These are phyloP conservation scores for Drosophila peninsularis DNA, from an alignment of 2,888 invertebrate species.

Conservation along the genomic window DNA sequence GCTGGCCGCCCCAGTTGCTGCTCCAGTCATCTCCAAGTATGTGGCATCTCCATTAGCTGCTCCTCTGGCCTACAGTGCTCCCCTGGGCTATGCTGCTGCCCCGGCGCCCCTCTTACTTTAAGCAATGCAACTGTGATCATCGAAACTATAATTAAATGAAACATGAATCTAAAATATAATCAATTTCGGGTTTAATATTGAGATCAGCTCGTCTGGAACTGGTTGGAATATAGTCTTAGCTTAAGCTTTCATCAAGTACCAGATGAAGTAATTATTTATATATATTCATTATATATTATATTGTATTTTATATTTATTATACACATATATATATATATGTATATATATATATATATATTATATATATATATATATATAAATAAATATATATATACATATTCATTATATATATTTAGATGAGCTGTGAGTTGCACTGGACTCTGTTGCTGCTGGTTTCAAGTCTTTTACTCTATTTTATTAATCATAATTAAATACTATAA, in stretches of 20 bases:
- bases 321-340: no score
- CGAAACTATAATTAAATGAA: not conserved
- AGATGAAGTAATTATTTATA: not conserved
- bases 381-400: no score
- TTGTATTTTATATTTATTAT: no score
- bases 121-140: not conserved
- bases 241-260: no score
- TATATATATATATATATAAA: no score
- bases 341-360: no score
- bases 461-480: not conserved
- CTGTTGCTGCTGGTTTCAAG: not conserved
- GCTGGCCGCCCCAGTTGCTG: conserved; percentile 38
- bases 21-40: conserved; percentile 36
- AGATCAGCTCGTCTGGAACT: not conserved
- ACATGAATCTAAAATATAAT: not conserved
- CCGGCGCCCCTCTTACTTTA: conserved; percentile 15
- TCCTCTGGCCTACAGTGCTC: conserved; percentile 26
- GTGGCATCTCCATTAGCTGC: conserved; percentile 24
- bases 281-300: no score
- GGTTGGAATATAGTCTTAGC: no score
- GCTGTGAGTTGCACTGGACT: not conserved
- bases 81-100: conserved; percentile 24
- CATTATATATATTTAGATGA: not conserved
- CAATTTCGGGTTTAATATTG: not conserved
- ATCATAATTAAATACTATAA: not conserved